These are phyloP conservation scores for Peromyscus leucopus DNA, from an alignment of 2,113 vertebrate species.

Conservation along the genomic window DNA sequence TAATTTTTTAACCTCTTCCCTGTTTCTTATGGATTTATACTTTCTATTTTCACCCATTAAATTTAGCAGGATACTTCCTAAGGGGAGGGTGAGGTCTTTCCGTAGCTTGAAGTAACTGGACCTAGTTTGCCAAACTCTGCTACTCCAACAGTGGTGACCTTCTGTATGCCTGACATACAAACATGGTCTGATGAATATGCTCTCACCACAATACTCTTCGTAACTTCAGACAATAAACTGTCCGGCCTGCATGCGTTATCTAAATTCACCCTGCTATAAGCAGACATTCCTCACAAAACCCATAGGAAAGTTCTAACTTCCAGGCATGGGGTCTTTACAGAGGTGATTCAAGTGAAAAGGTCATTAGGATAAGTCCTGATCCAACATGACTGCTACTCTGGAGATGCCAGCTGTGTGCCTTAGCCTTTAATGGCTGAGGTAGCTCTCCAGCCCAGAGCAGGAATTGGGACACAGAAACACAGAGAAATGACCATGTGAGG, in stretches of 20 bases:
- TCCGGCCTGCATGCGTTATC: background rate
- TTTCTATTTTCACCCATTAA: background rate
- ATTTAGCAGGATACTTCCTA: background rate
- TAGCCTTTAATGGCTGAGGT: background rate
- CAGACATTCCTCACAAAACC: background rate
- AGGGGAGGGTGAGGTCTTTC: background rate
- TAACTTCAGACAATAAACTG: background rate
- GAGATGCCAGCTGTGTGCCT: too few species aligned
- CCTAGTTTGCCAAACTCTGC: background rate
- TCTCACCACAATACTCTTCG: background rate
- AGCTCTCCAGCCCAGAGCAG: background rate
- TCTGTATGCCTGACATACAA: background rate
- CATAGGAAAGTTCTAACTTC: background rate
- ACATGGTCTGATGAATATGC: rapidly evolving
- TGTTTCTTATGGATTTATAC: background rate
- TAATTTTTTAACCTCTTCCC: background rate
- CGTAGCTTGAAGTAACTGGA: background rate
- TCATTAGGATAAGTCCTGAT: background rate
- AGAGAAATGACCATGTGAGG: background rate
- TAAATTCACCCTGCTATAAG: background rate
- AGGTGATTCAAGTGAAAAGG: background rate
- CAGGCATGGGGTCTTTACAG: background rate
- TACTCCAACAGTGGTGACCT: background rate
- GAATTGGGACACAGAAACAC: background rate
- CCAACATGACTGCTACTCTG: background rate